Conservation (phyloP, 2,797 vertebrate genomes). For the Loriculus beryllinus region DNA sequence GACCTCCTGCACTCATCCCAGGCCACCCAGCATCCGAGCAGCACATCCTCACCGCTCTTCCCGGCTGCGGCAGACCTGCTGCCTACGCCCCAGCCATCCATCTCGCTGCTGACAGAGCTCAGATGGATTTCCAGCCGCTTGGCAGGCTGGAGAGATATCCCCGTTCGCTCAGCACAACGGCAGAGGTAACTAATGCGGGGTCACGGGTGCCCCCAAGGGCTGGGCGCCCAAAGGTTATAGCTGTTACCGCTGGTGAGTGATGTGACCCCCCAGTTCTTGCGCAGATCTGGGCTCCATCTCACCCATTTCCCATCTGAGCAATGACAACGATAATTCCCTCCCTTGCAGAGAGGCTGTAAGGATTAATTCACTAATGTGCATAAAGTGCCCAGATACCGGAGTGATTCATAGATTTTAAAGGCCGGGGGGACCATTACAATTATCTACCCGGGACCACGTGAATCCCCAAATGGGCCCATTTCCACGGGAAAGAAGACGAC, state of each 20-base stretch:
- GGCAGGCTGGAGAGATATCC: not conserved
- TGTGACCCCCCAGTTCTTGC: not conserved
- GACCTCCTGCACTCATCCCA: not conserved
- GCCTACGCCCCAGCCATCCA: not conserved
- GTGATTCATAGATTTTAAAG: slow-evolving; percentile 7
- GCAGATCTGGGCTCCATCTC: not conserved
- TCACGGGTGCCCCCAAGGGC: not conserved
- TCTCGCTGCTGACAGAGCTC: not conserved
- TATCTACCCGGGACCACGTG: not conserved
- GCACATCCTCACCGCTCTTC: not conserved
- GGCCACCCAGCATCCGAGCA: not conserved
- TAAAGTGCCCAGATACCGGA: not conserved
- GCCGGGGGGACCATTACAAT: slow-evolving; percentile 3
- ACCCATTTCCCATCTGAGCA: not conserved
- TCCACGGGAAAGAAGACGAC: not conserved
- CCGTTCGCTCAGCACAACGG: not conserved
- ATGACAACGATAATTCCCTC: not conserved
- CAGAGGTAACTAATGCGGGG: not conserved
- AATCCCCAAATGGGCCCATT: not conserved
- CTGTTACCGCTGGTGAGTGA: not conserved
- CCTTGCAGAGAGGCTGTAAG: not conserved
- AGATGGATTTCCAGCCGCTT: not conserved
- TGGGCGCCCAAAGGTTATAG: not conserved
- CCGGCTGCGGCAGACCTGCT: not conserved
- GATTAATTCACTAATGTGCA: slow-evolving; percentile 44